Evolutionary conservation across 2,113 vertebrate genomes (phyloP).

Genomic region (Coracopsis vasa): DNA sequence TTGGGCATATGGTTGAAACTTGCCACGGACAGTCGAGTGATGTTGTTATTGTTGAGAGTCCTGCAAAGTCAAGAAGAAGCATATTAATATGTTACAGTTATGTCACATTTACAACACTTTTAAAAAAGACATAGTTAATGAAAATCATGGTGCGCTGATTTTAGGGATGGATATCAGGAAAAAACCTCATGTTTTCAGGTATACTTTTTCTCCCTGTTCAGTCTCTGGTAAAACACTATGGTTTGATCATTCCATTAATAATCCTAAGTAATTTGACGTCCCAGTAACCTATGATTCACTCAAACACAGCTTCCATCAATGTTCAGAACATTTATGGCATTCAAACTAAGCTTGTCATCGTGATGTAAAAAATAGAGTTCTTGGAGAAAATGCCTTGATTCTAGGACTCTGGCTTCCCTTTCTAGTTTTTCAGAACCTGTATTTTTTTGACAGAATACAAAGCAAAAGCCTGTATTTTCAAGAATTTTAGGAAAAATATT

Average conservation of each 20-base stretch:
- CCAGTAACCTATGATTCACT: not conserved
- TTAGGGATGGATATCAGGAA: not conserved
- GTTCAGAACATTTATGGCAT: not conserved
- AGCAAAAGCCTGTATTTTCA: not conserved
- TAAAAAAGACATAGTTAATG: not conserved
- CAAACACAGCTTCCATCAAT: not conserved
- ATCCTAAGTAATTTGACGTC: not conserved
- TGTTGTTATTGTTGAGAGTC: conserved; percentile 99
- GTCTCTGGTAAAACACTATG: not conserved
- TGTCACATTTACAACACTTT: not conserved
- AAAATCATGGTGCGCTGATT: not conserved
- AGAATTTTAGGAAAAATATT: not conserved
- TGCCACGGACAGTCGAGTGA: conserved; percentile 94
- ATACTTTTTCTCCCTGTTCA: not conserved
- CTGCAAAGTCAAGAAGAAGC: conserved; percentile 73
- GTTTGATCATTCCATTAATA: not conserved
- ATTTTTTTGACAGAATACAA: not conserved
- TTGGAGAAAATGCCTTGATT: not conserved
- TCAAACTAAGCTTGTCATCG: not conserved
- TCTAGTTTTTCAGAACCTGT: not conserved
- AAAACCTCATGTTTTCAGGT: rapidly evolving
- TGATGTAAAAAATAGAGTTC: not conserved
- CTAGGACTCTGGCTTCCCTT: not conserved
- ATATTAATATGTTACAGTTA: not conserved
- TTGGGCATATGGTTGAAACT: conserved; percentile 99